Evolutionary conservation across 2,888 invertebrate species (phyloP).

Genomic region (Smittia aterrima): DNA sequence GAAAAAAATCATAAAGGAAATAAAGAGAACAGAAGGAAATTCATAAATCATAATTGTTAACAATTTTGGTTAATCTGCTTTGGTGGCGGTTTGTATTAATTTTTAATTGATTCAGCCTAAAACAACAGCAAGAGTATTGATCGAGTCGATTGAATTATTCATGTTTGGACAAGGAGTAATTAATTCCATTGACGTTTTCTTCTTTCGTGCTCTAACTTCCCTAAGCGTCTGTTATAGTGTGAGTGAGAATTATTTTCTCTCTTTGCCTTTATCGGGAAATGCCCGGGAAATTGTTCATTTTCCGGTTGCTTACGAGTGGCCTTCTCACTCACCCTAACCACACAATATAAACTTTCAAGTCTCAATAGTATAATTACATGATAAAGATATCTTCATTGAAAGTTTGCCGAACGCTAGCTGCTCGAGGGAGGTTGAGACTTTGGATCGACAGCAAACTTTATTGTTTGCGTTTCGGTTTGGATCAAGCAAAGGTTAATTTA

Average conservation of each 20-base stretch:
- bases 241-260: background rate
- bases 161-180: conserved; percentile 11
- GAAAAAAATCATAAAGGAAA: background rate
- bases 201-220: background rate
- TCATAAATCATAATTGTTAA: background rate
- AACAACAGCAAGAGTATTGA: background rate
- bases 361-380: background rate
- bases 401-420: background rate
- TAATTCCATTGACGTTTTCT: background rate
- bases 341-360: conserved; percentile 1
- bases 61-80: conserved; percentile 4
- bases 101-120: background rate
- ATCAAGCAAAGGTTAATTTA: background rate
- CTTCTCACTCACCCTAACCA: background rate
- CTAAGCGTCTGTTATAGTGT: background rate
- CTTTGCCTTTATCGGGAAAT: background rate
- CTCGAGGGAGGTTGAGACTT: background rate
- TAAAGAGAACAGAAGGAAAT: background rate
- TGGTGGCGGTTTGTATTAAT: background rate
- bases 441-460: background rate
- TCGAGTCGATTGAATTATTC: conserved; percentile 14
- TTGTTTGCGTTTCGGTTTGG: background rate
- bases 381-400: conserved; percentile 3
- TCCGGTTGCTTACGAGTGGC: background rate
- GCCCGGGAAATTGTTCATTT: conserved; percentile 20